Evolutionary conservation across 2,888 invertebrate species (phyloP).

Genomic region (Caenorhabditis sp.): DNA sequence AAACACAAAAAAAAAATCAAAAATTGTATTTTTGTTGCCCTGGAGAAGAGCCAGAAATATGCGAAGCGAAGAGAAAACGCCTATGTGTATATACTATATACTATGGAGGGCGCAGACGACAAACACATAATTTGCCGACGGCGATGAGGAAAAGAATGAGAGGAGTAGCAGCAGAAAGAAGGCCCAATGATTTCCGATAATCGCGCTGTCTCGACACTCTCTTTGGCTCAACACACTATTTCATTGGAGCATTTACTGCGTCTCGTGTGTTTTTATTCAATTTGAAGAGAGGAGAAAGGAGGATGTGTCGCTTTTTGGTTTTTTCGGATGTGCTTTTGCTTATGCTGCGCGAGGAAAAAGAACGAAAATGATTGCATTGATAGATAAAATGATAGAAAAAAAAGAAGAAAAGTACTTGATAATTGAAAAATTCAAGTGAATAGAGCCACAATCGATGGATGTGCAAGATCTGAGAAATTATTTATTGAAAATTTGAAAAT

Average conservation of each 20-base stretch:
- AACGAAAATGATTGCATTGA: background rate
- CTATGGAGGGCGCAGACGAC: slow-evolving; percentile 7
- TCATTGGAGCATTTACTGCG: background rate
- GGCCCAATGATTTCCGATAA: slow-evolving; percentile 56
- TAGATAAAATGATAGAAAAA: background rate
- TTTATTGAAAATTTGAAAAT: too few relatives aligned
- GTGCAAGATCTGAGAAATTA: too few relatives aligned
- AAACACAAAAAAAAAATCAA: background rate
- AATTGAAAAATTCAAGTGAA: background rate
- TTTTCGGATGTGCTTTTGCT: slow-evolving; percentile 10
- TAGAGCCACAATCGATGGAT: too few relatives aligned
- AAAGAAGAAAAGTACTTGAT: background rate
- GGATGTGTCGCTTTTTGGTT: slow-evolving; percentile 11
- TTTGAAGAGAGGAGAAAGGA: slow-evolving; percentile 13
- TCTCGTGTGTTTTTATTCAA: slow-evolving; percentile 1
- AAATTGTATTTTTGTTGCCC: slow-evolving; percentile 2
- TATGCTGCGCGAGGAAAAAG: background rate
- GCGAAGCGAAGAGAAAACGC: background rate
- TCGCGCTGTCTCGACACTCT: slow-evolving; percentile 34
- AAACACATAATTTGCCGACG: slow-evolving; percentile 22
- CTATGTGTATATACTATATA: background rate
- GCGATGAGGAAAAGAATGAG: slow-evolving; percentile 20
- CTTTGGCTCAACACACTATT: slow-evolving; percentile 5
- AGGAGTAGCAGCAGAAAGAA: background rate
- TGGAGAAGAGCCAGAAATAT: slow-evolving; percentile 1